phyloP scores from a whole-genome alignment of 37 sponge, comb jelly and placozoan genomes.

The Dysidea cf. avara region DNA sequence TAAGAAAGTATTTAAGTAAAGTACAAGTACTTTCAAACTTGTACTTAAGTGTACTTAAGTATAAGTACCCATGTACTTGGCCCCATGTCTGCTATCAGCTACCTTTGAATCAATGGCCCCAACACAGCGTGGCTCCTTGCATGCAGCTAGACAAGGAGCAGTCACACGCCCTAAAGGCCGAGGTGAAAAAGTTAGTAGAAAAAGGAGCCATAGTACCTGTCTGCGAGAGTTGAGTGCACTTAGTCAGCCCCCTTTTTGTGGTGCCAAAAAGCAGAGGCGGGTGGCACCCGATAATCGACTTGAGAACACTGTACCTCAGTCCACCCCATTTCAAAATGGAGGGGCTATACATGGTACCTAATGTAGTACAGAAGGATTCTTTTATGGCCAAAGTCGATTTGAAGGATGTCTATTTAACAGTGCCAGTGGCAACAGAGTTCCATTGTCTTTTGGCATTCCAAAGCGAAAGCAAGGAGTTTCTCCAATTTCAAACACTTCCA shows the following conservation, averaged over 20 bases:
- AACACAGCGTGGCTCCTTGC: too few relatives aligned
- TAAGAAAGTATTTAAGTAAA: too few relatives aligned
- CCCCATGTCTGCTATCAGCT: too few relatives aligned
- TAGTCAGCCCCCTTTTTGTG: constrained; percentile 21
- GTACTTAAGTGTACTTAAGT: too few relatives aligned
- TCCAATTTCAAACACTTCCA: neutral
- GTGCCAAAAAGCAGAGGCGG: constrained; percentile 30
- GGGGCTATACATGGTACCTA: neutral
- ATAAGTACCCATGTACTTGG: too few relatives aligned
- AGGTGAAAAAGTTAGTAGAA: neutral
- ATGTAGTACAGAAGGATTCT: too few relatives aligned
- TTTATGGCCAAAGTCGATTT: neutral
- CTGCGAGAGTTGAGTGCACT: neutral
- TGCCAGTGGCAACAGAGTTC: neutral
- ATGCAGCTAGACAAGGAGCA: too few relatives aligned
- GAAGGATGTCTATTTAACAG: constrained; percentile 10
- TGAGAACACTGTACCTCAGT: constrained; percentile 3
- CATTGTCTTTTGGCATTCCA: neutral
- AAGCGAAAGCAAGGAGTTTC: neutral
- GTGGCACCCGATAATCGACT: constrained; percentile 24
- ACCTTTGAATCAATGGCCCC: too few relatives aligned
- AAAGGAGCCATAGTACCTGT: constrained; percentile 7
- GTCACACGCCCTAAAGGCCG: neutral
- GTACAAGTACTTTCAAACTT: too few relatives aligned
- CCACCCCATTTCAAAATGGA: constrained; percentile 35